Evolutionary conservation across 2,113 vertebrate species (phyloP).

Genomic region (Myotis lucifugus): DNA sequence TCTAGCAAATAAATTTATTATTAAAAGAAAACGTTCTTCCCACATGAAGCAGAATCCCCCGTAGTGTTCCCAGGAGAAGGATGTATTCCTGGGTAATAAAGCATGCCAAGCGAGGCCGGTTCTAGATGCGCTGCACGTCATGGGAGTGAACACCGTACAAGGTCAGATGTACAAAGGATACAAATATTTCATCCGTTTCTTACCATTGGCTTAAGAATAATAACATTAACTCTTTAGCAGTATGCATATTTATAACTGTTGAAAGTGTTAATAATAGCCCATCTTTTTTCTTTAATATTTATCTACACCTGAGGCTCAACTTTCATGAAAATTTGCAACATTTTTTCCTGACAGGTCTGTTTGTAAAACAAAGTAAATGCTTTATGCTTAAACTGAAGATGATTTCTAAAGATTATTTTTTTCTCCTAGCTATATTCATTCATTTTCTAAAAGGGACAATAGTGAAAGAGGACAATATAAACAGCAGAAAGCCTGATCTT

Average conservation of each 20-base stretch:
- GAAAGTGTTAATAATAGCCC: background rate
- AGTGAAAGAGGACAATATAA: background rate
- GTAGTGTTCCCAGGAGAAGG: background rate
- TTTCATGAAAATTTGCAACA: background rate
- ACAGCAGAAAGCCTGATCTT: background rate
- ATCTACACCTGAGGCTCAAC: background rate
- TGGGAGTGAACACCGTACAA: background rate
- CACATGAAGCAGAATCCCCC: background rate
- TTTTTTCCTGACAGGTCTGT: background rate
- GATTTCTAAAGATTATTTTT: background rate
- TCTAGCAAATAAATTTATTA: background rate
- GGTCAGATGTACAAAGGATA: background rate
- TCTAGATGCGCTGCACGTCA: background rate
- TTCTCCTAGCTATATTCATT: background rate
- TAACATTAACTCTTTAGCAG: background rate
- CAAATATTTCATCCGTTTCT: background rate
- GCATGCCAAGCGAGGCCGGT: background rate
- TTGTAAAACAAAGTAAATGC: background rate
- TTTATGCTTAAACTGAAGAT: background rate
- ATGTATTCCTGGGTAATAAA: background rate
- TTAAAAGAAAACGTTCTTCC: background rate
- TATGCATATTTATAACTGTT: background rate
- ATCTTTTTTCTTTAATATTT: background rate
- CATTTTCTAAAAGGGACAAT: background rate
- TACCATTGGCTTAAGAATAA: conserved; percentile 15